Conservation (phyloP, 2,888 invertebrate species). For the Metacarcinus magister region DNA sequence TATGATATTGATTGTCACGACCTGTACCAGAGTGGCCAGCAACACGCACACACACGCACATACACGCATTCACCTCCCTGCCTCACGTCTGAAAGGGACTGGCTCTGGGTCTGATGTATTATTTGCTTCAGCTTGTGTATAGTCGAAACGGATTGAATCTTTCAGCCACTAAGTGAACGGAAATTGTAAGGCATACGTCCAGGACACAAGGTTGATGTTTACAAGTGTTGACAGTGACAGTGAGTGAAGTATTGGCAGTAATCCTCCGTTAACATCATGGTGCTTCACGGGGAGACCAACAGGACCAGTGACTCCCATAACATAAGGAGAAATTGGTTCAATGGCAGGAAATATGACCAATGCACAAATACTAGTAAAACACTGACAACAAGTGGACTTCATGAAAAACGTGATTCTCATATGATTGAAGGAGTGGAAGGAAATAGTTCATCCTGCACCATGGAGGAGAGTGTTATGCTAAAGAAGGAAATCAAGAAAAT, state of each 20-base stretch:
- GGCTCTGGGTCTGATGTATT: not conserved
- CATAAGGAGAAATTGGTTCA: not conserved
- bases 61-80: not conserved
- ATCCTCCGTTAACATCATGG: not conserved
- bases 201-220: not conserved
- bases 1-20: not conserved
- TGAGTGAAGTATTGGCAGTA: not conserved
- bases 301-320: not conserved
- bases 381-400: not conserved
- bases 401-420: not conserved
- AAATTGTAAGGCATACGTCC: not conserved
- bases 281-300: not conserved
- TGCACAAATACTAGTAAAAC: not conserved
- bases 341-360: not conserved
- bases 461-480: constrained; percentile 63
- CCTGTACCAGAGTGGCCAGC: not conserved
- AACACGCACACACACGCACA: not conserved
- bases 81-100: not conserved
- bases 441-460: not conserved
- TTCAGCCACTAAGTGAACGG: not conserved
- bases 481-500: constrained; percentile 65
- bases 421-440: not conserved
- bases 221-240: not conserved
- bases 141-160: not conserved
- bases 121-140: not conserved